Base-by-base conservation (phyloP, 2,113 vertebrate genomes). In the Anguilla rostrata region DNA sequence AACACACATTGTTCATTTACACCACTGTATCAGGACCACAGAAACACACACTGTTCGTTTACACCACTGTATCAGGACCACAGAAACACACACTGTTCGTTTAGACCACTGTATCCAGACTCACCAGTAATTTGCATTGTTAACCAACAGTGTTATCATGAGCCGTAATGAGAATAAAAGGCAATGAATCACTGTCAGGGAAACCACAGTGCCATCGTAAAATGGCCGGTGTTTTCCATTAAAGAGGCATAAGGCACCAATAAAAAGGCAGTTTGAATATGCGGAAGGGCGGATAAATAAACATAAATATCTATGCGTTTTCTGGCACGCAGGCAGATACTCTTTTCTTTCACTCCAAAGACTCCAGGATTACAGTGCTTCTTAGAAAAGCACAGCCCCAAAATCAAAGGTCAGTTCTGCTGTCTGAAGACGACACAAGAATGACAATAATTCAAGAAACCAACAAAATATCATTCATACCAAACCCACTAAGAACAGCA, bases 261-360 rank as follows among this genome's bases (percentile, higher is more conserved):
- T 79, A 88, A 81, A 87, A 60, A 53, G 82, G 84, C 56, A 85
- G 85, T 78, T 81, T 49, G 81, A 87, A 82, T 82, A 86, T 75
- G 84, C 71, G 57, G 60, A 83, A 79, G 34, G 87, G 79, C 89
- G 26, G 22, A 66, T 20, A 66, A 26, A 66, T 26, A 91, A 53
- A 53, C 49, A 14, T 53, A 53, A 53, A 53, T 53, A 53, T 53
- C 49, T 14, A 53, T 53, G 14, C 49, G 12, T 53, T 53, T 53
- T 11, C 8, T 53, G 49, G 43, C 43, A 53, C 12, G 14, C 49
- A 53, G 49, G 88, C 89, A 83, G 86, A 78, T 46, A 90, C 92
- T 93, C 91, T 90, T 82, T 85, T 84, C 85, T 92, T 90, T 87
- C 89, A 88, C 84, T 92, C 86, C 43, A 41, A 20, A 84, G 80